These are phyloP conservation scores for Lucinisca nassula DNA, from an alignment of 2,888 invertebrate genomes.

Conservation along the genomic window DNA sequence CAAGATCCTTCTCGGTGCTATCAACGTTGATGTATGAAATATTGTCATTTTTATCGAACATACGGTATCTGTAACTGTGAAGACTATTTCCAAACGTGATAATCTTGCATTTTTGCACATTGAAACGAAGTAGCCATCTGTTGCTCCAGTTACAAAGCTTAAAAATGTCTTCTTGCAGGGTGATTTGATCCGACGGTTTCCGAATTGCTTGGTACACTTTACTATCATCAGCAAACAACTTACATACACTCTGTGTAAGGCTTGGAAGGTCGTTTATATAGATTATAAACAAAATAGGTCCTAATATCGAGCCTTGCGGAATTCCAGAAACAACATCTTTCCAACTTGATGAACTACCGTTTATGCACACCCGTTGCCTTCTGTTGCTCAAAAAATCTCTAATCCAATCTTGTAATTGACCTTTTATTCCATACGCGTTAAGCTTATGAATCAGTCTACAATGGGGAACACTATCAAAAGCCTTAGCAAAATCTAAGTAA, in stretches of 20 bases:
- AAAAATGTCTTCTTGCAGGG: constrained; percentile 33
- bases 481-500: constrained; percentile 29
- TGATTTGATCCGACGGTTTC: neutral
- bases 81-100: too few species aligned
- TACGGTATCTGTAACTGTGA: too few species aligned
- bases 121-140: constrained; percentile 35
- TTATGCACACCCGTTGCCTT: constrained; percentile 4
- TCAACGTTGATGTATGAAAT: too few species aligned
- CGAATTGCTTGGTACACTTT: constrained; percentile 20
- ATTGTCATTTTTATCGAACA: too few species aligned
- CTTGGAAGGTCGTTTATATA: constrained; percentile 25
- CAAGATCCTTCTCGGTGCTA: too few species aligned
- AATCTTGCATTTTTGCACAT: constrained; percentile 30
- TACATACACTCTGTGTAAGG: neutral
- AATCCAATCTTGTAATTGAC: constrained; percentile 4
- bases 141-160: constrained; percentile 42
- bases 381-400: neutral
- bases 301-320: constrained; percentile 19
- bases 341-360: neutral
- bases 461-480: constrained; percentile 29
- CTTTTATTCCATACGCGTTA: neutral
- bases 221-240: constrained; percentile 46
- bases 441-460: constrained; percentile 7
- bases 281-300: constrained; percentile 22
- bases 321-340: neutral